Base-by-base conservation (phyloP, 2,888 invertebrate genomes). In the Polymixis flavicincta region DNA sequence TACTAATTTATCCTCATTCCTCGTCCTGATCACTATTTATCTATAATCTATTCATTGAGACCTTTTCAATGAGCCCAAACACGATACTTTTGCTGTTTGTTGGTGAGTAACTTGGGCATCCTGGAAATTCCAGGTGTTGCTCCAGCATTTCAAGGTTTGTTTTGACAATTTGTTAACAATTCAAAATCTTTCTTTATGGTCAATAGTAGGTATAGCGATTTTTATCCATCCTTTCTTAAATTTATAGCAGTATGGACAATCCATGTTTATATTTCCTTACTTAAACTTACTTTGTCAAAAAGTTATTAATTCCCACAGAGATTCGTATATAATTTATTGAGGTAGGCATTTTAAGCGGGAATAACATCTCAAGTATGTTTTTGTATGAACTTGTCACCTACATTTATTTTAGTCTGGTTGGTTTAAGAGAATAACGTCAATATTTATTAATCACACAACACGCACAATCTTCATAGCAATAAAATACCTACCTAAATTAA, bases 181-280 rank as follows among this genome's bases (percentile, higher is more conserved):
- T 25, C 8, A 45, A 64, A 1, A 19, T 42, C n/a, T 61, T 4
- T n/a, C 4, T 13, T n/a, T 19, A 61, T 9, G 6, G 25, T 63
- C 63, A 63, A 17, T 42, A 63, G 19, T n/a, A n/a, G n/a, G n/a
- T 6, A 6, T n/a, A 17, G 17, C 6, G 11, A 45, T 25, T 45
- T 63, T 45, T 19, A 25, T 25, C 17, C 11, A 63, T 19, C 6
- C 7, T 57, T 11, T 25, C 45, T 25, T 48, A 19, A 13, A 32
- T n/a, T n/a, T n/a, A n/a, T 32, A 45, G 42, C 42, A 55, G 68
- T 19, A 32, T 45, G 54, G 68, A 68, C 45, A 55, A 19, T 25
- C 55, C 69, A 55, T 25, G 25, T 37, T 69, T 69, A 14, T 32
- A 48, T 71, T 22, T 66, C 45, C 45, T 67, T 8, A 67, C 13